A percentile compares a stretch with the other conserved stretches of the same genome.
Conservation (phyloP, 2,888 invertebrate species). For the Uropetala carovei region DNA sequence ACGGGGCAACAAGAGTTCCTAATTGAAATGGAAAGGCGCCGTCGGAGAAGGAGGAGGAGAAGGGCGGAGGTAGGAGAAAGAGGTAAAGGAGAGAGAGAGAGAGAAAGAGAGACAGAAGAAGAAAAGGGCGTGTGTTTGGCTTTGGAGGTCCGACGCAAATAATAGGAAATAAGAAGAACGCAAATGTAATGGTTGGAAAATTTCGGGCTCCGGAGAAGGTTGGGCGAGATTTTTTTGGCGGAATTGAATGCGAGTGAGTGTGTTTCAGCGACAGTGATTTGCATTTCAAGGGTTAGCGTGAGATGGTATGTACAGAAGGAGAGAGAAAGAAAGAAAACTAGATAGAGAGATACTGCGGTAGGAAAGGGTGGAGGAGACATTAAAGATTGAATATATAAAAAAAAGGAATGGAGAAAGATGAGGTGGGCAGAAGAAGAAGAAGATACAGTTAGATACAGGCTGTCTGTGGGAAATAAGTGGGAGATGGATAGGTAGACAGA, state of each 20-base stretch:
- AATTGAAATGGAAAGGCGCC: slow-evolving; percentile 1
- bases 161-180: neutral
- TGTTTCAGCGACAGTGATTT: neutral
- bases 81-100: neutral
- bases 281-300: neutral
- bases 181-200: neutral
- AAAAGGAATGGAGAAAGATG: neutral
- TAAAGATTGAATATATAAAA: neutral
- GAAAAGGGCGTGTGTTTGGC: slow-evolving; percentile 13
- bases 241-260: neutral
- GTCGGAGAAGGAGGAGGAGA: no score
- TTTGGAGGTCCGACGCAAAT: neutral
- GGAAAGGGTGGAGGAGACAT: neutral
- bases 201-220: neutral
- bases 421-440: no score
- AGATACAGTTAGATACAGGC: no score
- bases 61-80: neutral
- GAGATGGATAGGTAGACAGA: no score
- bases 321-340: neutral
- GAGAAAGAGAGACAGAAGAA: slow-evolving; percentile 8
- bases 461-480: no score
- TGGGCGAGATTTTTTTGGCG: neutral
- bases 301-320: neutral
- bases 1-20: slow-evolving; percentile 25
- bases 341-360: neutral